Evolutionary conservation across 2,113 vertebrate genomes (phyloP).

Genomic region (Bungarus multicinctus): DNA sequence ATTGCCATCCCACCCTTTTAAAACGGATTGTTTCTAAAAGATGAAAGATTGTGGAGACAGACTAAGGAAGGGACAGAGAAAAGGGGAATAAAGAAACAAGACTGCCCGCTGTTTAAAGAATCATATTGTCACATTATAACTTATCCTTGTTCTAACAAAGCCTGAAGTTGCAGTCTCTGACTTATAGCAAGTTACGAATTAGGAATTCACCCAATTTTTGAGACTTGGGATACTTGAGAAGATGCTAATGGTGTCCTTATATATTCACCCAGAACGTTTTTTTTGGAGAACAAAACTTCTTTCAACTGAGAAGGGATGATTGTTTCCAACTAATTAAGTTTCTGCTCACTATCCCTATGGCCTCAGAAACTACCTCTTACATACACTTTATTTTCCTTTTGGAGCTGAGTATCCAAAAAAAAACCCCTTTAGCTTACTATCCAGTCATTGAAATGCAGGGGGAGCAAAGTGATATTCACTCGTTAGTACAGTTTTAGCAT

Average conservation of each 20-base stretch:
- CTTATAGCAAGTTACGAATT: background rate
- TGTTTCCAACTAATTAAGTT: slow-evolving; percentile 1
- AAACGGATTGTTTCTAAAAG: background rate
- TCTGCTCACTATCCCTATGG: background rate
- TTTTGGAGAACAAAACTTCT: background rate
- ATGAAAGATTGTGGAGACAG: background rate
- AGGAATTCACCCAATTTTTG: background rate
- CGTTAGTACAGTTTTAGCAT: background rate
- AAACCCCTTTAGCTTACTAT: background rate
- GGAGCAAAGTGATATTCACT: background rate
- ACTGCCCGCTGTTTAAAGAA: background rate
- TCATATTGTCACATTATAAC: too few relatives aligned
- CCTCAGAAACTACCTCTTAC: background rate
- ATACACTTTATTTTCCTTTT: background rate
- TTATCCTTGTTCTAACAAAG: background rate
- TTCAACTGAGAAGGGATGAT: background rate
- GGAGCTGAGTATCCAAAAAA: background rate
- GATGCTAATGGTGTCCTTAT: background rate
- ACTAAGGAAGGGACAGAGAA: background rate
- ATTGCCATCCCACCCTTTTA: background rate
- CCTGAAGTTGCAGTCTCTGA: background rate
- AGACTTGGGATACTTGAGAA: background rate
- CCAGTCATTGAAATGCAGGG: background rate
- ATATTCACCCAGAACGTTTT: background rate
- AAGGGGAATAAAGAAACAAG: background rate